Conservation (phyloP, 2,797 vertebrate genomes). For the Centropyge bicolor region DNA sequence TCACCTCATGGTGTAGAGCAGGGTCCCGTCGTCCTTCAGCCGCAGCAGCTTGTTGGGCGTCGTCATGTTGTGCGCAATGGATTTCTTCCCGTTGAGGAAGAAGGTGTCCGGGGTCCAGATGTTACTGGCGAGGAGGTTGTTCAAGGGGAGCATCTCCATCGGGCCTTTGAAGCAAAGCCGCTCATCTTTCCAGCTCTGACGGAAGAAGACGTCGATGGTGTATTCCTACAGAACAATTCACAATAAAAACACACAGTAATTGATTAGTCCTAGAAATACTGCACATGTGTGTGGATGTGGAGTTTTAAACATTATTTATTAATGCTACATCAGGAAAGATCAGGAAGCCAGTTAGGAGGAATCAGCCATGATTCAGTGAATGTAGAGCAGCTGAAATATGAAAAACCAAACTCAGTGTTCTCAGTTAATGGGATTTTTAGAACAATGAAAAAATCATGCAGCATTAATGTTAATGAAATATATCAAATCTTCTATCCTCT, state of each 20-base stretch:
- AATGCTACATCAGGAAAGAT: background rate
- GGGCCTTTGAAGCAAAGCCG: slow-evolving; percentile 94
- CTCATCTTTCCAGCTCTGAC: slow-evolving; percentile 96
- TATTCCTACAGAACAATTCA: slow-evolving; percentile 87
- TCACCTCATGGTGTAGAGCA: slow-evolving; percentile 97
- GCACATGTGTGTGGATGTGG: background rate
- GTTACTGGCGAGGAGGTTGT: slow-evolving; percentile 95
- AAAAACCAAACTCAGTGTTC: background rate
- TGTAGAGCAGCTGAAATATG: background rate
- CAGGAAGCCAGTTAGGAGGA: background rate
- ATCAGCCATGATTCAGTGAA: background rate
- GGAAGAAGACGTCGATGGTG: slow-evolving; percentile 96
- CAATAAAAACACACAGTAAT: background rate
- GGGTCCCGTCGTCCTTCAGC: slow-evolving; percentile 93
- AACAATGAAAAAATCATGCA: background rate
- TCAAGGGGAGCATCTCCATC: slow-evolving; percentile 93
- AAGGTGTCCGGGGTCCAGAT: slow-evolving; percentile 97
- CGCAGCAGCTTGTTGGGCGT: slow-evolving; percentile 94
- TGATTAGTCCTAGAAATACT: background rate
- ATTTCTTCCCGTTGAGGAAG: slow-evolving; percentile 97
- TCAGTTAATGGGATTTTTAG: background rate
- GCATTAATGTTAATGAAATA: background rate
- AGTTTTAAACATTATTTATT: background rate
- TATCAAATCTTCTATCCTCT: background rate
- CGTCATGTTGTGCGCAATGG: slow-evolving; percentile 96